Evolutionary conservation across 1,140 invertebrate species (phyloP), one percentile per base, ranked within the genome.

Genomic region (Ceratina australensis): DNA sequence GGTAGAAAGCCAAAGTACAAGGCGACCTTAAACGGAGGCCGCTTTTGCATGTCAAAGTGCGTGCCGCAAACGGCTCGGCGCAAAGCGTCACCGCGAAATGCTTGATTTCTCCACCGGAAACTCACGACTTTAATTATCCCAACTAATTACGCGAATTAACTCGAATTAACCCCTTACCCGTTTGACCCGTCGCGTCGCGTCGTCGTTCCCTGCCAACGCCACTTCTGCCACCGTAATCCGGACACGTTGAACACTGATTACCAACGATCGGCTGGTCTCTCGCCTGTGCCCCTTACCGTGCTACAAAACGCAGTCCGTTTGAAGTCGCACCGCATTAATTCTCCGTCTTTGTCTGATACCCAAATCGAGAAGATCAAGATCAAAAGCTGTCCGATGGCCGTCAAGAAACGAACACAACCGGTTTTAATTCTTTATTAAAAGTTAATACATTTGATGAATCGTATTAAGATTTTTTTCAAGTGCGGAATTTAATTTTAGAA

Each of bases 101-200:
- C 65, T 57, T 78, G 75, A 68, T 73, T 82, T 64, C 67, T 61
- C 59, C 75, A 64, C 22, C 77, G 80, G 72, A 73, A 85, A 83
- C 78, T 86, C 80, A 69, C 73, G 64, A 79, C 83, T 87, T 89
- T 87, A 88, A 89, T 84, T 86, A 89, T 81, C 81, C 74, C 59
- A 74, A 82, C 85, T 88, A 89, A 89, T 89, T 89, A 84, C 81
- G 65, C 80, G 85, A 88, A 89, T 88, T 85, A 87, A 83, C 83
- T 84, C 85, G 82, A 89, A 89, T 87, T 89, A 88, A 86, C 83
- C 80, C 78, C 56, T 84, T 74, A 73, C 69, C 79, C 82, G 82
- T 86, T 88, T 81, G 82, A 83, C 72, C 72, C 54, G 74, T 33
- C 28, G 28, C 28, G 28, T 33, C 28, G 28, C 28, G 28, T 33